Evolutionary conservation across 2,888 invertebrate genomes (phyloP), one percentile per base, ranked within the genome.

Genomic region (Himalopsyche japonica): DNA sequence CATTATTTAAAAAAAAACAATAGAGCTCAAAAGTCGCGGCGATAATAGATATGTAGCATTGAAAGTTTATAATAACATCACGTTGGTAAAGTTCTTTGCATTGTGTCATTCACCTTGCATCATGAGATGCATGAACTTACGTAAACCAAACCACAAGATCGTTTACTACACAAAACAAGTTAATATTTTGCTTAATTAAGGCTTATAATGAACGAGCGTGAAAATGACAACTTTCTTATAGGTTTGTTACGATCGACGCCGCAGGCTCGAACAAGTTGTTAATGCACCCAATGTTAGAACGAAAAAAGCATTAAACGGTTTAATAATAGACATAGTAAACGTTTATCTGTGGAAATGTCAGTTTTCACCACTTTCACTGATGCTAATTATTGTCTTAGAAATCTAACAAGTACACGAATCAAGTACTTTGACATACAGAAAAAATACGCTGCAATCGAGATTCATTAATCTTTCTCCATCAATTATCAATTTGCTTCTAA

Each of bases 331-430:
- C 37, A 47, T 79, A 20, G 37, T 27, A 37, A 32, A 27, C 20
- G 79, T 30, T 80, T 80, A 27, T 27, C 70, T 20, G 80, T 34
- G 18, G 48, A 20, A 57, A 49, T 80, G 57, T 27, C 30, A 34
- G 48, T 64, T 84, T 82, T 84, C 82, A 76, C 84, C 82, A 82
- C 84, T 84, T 84, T 84, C 84, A 82, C 84, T 79, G 80, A 37
- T 48, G 57, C 64, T 79, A 82, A 18, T 43, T 43, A 43, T 15
- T 27, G 77, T 47, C 48, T n/a, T 82, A 82, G 82, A 82, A 82
- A 82, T 79, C 79, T 79, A 47, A 47, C 48, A 24, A 79, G 79
- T 47, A 7, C n/a, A 49, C 6, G 20, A 49, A 5, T n/a, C n/a
- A 2, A n/a, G 5, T 49, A 20, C n/a, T n/a, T 49, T 49, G 18